Evolutionary conservation across 2,113 vertebrate genomes (phyloP).

Genomic region (Trichechus manatus): DNA sequence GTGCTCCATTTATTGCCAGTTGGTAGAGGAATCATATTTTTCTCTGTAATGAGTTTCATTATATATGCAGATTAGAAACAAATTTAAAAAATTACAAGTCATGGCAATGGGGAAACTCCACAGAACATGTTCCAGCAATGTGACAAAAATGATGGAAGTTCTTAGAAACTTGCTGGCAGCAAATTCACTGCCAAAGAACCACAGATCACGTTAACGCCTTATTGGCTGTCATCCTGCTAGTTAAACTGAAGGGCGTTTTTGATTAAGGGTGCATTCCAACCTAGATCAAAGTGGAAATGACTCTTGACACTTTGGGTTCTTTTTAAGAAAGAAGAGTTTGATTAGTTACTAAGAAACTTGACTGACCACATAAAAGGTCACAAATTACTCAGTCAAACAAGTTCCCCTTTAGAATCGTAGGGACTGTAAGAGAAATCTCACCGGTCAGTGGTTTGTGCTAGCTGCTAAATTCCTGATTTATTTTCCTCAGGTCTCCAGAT

Average conservation of each 20-base stretch:
- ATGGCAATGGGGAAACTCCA: conserved; percentile 1
- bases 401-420: conserved; percentile 8
- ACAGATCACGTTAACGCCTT: background rate
- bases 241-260: conserved; percentile 57
- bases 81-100: conserved; percentile 40
- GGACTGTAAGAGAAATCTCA: background rate
- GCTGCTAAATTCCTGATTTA: conserved; percentile 16
- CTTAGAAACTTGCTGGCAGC: conserved; percentile 56
- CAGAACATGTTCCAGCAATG: conserved; percentile 40
- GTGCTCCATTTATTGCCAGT: conserved; percentile 46
- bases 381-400: background rate
- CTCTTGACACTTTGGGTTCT: conserved; percentile 30
- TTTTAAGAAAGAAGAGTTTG: conserved; percentile 54
- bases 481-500: background rate
- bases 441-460: background rate
- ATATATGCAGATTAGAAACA: conserved; percentile 31
- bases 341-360: conserved; percentile 6
- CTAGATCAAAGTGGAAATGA: conserved; percentile 36
- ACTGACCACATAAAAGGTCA: background rate
- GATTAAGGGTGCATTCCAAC: background rate
- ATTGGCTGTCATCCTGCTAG: conserved; percentile 26
- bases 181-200: conserved; percentile 21
- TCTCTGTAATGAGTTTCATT: conserved; percentile 62
- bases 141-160: conserved; percentile 65
- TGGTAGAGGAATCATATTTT: conserved; percentile 49